These are phyloP conservation scores for Phyllotreta striolata DNA, from an alignment of 2,888 invertebrate genomes.

Conservation along the genomic window DNA sequence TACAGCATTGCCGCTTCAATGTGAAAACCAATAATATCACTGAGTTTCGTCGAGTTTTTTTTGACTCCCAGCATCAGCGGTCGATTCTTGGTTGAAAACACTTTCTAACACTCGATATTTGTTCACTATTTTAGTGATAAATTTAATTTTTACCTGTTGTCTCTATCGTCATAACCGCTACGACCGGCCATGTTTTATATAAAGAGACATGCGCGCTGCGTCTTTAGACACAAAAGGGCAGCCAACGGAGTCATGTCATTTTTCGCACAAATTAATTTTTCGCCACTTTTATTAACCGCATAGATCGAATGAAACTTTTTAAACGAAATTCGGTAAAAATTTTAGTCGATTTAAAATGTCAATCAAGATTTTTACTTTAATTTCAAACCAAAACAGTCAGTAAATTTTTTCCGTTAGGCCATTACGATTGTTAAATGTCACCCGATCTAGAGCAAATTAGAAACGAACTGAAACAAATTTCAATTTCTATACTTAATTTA, in stretches of 20 bases:
- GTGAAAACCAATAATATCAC: constrained; percentile 32
- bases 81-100: constrained; percentile 20
- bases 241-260: constrained; percentile 53
- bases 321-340: constrained; percentile 16
- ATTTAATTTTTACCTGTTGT: constrained; percentile 74
- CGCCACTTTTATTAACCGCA: constrained; percentile 9
- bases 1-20: constrained; percentile 44
- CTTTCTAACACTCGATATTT: constrained; percentile 28
- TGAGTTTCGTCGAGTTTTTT: constrained; percentile 19
- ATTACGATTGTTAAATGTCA: too few species aligned
- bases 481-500: neutral
- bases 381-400: constrained; percentile 8
- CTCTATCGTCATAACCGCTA: constrained; percentile 81
- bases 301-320: constrained; percentile 6
- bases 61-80: constrained; percentile 4
- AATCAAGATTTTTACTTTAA: constrained; percentile 19
- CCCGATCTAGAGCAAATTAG: too few species aligned
- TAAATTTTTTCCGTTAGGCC: neutral
- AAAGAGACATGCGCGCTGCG: constrained; percentile 53
- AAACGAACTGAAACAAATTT: neutral
- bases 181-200: constrained; percentile 86
- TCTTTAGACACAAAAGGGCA: constrained; percentile 45
- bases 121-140: constrained; percentile 38
- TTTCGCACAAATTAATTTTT: constrained; percentile 41
- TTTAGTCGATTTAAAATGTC: constrained; percentile 26